Percentiles rank a stretch among this genome's conserved stretches.
Evolutionary conservation across 2,113 vertebrate genomes (phyloP).

Genomic region (Salvator merianae): DNA sequence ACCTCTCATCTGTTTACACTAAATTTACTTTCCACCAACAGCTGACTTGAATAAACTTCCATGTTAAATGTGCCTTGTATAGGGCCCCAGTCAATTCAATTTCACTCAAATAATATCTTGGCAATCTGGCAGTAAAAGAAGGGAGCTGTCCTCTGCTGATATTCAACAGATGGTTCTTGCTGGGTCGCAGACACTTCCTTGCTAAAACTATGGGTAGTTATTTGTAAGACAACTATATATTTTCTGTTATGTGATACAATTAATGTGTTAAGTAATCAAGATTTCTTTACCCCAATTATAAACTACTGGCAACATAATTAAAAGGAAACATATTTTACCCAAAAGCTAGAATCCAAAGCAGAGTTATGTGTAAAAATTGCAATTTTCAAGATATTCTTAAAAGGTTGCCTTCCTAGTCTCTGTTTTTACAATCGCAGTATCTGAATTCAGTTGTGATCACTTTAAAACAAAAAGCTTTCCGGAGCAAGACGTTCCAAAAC

Average conservation of each 20-base stretch:
- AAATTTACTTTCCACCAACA: neutral
- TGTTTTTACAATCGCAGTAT: neutral
- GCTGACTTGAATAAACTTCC: neutral
- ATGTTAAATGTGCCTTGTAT: neutral
- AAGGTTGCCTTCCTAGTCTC: neutral
- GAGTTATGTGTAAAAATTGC: neutral
- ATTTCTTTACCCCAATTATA: neutral
- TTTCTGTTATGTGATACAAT: accelerated
- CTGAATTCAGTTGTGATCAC: neutral
- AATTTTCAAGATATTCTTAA: neutral
- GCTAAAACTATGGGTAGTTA: neutral
- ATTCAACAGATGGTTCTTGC: neutral
- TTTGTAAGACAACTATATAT: neutral
- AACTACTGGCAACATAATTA: accelerated
- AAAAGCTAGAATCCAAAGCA: neutral
- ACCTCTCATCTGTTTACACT: neutral
- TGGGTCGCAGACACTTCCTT: neutral
- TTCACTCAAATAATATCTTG: neutral
- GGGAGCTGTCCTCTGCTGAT: neutral
- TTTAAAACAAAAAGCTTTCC: neutral
- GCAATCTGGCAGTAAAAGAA: accelerated
- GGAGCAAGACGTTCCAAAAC: neutral
- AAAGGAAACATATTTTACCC: accelerated
- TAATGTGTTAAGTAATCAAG: neutral
- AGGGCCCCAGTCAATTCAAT: neutral